Base-by-base conservation (phyloP, 2,888 invertebrate species). In the Cryptus armator region DNA sequence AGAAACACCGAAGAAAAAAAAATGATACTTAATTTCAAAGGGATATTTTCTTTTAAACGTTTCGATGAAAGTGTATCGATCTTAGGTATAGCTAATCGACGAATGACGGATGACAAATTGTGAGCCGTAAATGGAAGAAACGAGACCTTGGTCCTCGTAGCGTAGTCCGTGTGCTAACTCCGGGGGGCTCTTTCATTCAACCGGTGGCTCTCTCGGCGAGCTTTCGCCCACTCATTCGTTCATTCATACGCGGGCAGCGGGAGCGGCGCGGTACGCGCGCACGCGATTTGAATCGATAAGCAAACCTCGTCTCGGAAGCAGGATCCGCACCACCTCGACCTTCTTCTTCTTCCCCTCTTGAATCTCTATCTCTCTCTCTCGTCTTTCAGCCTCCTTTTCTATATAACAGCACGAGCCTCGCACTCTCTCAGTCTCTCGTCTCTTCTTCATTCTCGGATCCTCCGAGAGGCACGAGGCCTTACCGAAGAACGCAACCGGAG, bases 251-350 rank as follows among this genome's bases (percentile, higher is more conserved):
- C 90, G 89, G 87, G 66, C 43, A 66, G 66, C 70, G 74, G 74
- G 56, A 78, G 84, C 79, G 75, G 43, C 78, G 80, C 78, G 80
- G 59, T 74, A 32, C 32, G 82, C 56, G 70, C 85, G 91, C 89
- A 92, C 92, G 92, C 93, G 91, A 93, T 93, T 93, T 92, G 92
- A 93, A 93, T 93, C 92, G 92, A 93, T 93, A 93, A 93, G 91
- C 91, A 89, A 92, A 89, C 89, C 88, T 87, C 85, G 81, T 78
- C 84, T 84, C 83, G 81, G 83, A 87, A 85, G 82, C 82, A 82
- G 76, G 86, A 82, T 84, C 86, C 78, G 81, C 82, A 77, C 82
- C 82, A 77, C 82, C 82, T 81, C 80, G 84, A 82, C 82, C 80
- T 77, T 82, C 76, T 56, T 64, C 66, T 68, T 48, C 46, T 70